Percentiles rank a stretch among this genome's conserved stretches.
Evolutionary conservation across 2,797 vertebrate species (phyloP).

Genomic region (Gymnopithys bicolor): DNA sequence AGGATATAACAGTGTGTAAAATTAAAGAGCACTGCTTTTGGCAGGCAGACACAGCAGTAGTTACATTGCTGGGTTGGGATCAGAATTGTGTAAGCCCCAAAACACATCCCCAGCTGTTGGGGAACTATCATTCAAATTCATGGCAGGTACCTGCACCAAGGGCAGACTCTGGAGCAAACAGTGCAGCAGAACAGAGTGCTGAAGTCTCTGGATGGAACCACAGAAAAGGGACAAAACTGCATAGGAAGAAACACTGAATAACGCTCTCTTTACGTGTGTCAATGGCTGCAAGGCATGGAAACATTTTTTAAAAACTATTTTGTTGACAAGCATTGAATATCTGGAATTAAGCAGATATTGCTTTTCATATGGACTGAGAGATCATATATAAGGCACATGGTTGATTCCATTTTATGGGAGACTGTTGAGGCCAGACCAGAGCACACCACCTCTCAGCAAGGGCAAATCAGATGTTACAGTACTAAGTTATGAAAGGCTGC

Average conservation of each 20-base stretch:
- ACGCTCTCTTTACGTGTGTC: neutral
- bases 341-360: neutral
- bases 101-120: neutral
- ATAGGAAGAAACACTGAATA: neutral
- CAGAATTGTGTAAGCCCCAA: neutral
- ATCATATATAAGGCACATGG: rapidly evolving
- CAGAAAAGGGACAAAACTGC: neutral
- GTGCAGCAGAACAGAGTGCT: neutral
- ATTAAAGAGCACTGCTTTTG: neutral
- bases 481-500: neutral
- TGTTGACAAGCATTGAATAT: neutral
- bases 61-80: neutral
- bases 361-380: neutral
- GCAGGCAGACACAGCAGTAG: neutral
- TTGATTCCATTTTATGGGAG: neutral
- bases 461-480: neutral
- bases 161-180: neutral
- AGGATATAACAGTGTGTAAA: neutral
- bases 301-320: neutral
- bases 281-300: neutral
- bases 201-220: neutral
- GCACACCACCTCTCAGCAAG: neutral
- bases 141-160: neutral
- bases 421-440: neutral
- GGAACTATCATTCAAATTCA: neutral